Evolutionary conservation across 2,113 vertebrate genomes (phyloP), one percentile per base, ranked within the genome.

Genomic region (Physeter macrocephalus): DNA sequence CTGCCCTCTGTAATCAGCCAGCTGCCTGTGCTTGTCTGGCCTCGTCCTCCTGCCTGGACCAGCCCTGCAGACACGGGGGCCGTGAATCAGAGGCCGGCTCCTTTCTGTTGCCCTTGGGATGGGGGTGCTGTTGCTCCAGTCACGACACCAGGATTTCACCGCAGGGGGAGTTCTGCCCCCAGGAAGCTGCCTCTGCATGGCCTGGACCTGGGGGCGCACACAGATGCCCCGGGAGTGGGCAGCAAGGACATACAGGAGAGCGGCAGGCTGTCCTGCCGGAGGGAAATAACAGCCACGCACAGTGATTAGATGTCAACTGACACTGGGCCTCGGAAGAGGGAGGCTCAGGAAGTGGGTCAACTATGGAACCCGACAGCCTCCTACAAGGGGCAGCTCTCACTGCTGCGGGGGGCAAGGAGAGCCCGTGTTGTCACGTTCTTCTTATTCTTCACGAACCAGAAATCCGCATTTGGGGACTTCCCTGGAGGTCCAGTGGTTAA

Each of bases 11-110:
- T 49, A 89, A 71, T 80, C 94, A 80, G 81, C 67, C 69, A 9
- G 20, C 71, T 59, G 97, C 71, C 94, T 36, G 61, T 81, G 89
- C 95, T 92, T 95, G 97, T 90, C 87, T 25, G 5, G 94, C 86
- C 91, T 49, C 2, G 1, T 23, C 31, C 87, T 87, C 89, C 78
- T 94, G 97, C 89, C 97, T 43, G 17, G 93, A 83, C 98, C 89
- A 64, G 96, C 66, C 97, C 92, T 25, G 52, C 62, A 41, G 92
- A 92, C 43, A 0, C 36, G 0, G 12, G 52, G 49, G 54, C 88
- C 7, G 1, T 94, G 95, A 96, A 72, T 95, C 97, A 98, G 91
- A 91, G 90, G 75, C 64, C 0, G 0, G 52, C 54, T 59, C n/a
- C 3, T 43, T 59, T 61, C 95, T 75, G 25, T 3, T 36, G 74